Percentiles rank a stretch among this genome's conserved stretches.
phyloP scores from a whole-genome alignment of 2,113 vertebrate species.

The Chloropsis hardwickii region DNA sequence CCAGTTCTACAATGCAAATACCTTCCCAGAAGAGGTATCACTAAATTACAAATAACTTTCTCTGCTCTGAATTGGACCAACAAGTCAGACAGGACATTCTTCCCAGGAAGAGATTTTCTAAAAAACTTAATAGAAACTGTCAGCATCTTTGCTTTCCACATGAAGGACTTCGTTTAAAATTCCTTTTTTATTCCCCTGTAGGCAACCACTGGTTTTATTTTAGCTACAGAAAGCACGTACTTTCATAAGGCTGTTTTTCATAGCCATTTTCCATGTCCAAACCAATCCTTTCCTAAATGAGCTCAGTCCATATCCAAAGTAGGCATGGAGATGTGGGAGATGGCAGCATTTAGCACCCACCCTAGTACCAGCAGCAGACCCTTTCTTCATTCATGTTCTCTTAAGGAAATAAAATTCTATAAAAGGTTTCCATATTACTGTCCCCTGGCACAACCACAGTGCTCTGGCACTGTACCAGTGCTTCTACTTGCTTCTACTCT shows the following conservation, averaged over 20 bases:
- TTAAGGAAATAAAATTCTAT: neutral
- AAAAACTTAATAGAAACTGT: neutral
- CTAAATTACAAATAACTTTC: neutral
- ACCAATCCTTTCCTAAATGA: neutral
- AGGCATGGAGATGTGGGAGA: neutral
- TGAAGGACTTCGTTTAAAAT: neutral
- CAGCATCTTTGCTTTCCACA: neutral
- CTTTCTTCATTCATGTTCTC: neutral
- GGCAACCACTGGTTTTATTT: neutral
- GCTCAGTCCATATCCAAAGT: neutral
- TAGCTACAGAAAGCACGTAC: neutral
- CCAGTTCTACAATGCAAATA: neutral
- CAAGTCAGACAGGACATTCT: neutral
- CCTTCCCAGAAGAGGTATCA: neutral
- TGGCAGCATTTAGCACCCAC: neutral
- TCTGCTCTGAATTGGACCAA: neutral
- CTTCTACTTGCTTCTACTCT: neutral
- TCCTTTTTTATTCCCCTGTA: neutral
- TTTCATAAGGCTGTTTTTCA: neutral
- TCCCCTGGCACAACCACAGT: neutral
- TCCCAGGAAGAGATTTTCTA: constrained; percentile 4
- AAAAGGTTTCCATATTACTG: neutral
- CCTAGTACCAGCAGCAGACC: neutral
- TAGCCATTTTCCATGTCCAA: neutral
- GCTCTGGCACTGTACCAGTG: neutral